Evolutionary conservation across 2,888 invertebrate genomes (phyloP).

Genomic region (Caenorhabditis sulstoni): DNA sequence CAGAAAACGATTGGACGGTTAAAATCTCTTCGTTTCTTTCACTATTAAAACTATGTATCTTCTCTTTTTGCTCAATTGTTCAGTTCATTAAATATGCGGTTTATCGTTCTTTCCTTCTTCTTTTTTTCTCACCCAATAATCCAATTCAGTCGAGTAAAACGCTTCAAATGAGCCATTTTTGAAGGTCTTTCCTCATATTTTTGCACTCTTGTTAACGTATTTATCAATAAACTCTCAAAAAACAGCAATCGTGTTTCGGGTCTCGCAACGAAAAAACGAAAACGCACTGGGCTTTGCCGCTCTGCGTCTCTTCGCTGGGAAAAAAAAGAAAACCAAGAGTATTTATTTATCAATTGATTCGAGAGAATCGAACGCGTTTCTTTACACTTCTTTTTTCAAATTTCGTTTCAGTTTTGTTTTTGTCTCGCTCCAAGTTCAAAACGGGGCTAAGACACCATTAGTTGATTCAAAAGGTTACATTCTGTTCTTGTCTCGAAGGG

Average conservation of each 20-base stretch:
- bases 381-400: no score
- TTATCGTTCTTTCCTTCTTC: constrained; percentile 26
- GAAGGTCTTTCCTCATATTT: constrained; percentile 42
- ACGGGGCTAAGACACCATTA: no score
- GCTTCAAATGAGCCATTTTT: constrained; percentile 56
- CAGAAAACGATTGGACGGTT: constrained; percentile 71
- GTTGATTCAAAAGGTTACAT: no score
- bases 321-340: neutral
- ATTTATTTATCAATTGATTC: no score
- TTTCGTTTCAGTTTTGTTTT: no score
- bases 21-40: constrained; percentile 15
- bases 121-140: neutral
- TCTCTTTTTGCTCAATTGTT: constrained; percentile 36
- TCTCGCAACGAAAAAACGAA: neutral
- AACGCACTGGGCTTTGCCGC: neutral
- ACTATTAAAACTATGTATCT: neutral
- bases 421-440: no score
- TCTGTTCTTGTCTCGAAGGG: no score
- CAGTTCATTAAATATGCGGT: constrained; percentile 48
- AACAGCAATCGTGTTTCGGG: neutral
- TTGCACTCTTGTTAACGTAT: constrained; percentile 22
- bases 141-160: constrained; percentile 17
- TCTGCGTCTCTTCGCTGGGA: neutral
- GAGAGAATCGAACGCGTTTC: no score
- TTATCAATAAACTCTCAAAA: constrained; percentile 20